phyloP scores from a whole-genome alignment of 2,888 invertebrate genomes.

The Galerucella calmariensis region DNA sequence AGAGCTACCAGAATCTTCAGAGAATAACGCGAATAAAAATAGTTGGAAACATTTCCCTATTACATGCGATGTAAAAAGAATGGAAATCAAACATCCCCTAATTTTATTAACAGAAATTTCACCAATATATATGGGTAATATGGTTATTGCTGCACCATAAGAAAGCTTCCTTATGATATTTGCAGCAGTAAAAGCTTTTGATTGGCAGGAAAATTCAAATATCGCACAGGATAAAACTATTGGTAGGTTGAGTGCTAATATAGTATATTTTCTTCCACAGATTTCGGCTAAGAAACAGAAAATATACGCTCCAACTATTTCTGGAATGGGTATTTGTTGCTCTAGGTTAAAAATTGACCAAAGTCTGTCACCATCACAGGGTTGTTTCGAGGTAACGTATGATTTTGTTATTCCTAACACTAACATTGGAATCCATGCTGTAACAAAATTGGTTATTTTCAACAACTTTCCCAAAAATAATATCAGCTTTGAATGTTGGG shows the following conservation, averaged over 20 bases:
- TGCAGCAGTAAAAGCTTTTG: not conserved
- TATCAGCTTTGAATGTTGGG: no score
- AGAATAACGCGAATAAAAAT: not conserved
- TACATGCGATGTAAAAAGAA: not conserved
- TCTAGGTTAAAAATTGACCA: not conserved
- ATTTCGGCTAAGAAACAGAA: slow-evolving; percentile 14
- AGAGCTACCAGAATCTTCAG: not conserved
- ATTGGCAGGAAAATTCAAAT: not conserved
- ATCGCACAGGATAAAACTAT: not conserved
- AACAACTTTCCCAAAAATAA: no score
- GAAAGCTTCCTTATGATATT: not conserved
- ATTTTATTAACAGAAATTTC: not conserved
- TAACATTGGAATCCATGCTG: not conserved
- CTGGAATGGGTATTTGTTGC: not conserved
- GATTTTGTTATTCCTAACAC: not conserved
- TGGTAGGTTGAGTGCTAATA: not conserved
- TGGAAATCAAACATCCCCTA: not conserved
- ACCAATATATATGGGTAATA: slow-evolving; percentile 16
- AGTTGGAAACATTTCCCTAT: not conserved
- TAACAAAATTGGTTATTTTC: not conserved
- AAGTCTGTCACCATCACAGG: not conserved
- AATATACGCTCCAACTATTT: not conserved
- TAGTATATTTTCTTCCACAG: slow-evolving; percentile 12
- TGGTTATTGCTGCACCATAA: slow-evolving; percentile 1
- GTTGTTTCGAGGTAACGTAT: not conserved